Percentiles rank a stretch among this genome's conserved stretches.
These are phyloP conservation scores for Archilochus colubris DNA, from an alignment of 2,113 vertebrate genomes.

Conservation along the genomic window DNA sequence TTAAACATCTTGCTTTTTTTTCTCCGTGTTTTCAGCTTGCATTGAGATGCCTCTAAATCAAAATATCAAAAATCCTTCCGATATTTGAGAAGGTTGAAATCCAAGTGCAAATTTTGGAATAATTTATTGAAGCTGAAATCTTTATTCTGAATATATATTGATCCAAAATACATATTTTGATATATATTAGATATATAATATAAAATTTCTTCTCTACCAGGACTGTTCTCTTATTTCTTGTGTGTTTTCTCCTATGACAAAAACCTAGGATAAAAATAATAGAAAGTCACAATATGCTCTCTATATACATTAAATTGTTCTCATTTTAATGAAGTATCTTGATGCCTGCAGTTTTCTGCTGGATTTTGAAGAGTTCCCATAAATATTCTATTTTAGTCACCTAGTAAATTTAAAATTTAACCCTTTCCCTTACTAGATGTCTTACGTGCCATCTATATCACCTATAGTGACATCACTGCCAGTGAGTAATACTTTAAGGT, in stretches of 20 bases:
- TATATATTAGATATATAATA: not conserved
- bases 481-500: conserved; percentile 70
- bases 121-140: not conserved
- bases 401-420: not conserved
- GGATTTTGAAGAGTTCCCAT: not conserved
- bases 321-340: not conserved
- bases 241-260: not conserved
- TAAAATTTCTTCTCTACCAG: not conserved
- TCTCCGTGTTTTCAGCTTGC: not conserved
- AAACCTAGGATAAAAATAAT: not conserved
- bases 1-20: not conserved
- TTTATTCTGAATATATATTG: not conserved
- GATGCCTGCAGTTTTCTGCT: not conserved
- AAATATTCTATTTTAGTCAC: not conserved
- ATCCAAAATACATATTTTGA: not conserved
- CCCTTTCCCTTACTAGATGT: conserved; percentile 45
- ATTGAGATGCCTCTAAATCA: not conserved
- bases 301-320: not conserved
- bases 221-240: not conserved
- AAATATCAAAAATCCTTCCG: not conserved
- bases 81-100: not conserved
- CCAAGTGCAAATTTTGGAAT: not conserved
- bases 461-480: conserved; percentile 69
- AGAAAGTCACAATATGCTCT: not conserved
- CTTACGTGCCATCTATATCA: conserved; percentile 67